Conservation (phyloP, 2,888 invertebrate species). For the Raillietiella orientalis region DNA sequence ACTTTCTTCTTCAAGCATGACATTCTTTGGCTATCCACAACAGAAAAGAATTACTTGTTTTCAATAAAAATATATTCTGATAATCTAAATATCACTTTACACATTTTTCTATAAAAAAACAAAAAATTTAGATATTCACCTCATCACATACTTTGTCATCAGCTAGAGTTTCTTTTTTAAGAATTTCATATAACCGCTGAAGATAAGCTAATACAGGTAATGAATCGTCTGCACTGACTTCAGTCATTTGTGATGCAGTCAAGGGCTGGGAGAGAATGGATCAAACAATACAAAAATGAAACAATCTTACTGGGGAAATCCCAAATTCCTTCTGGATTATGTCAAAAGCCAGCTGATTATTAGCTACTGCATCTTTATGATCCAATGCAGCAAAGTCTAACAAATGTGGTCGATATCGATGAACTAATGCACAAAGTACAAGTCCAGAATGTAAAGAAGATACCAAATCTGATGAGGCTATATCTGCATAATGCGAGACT, state of each 20-base stretch:
- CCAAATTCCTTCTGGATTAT: conserved; percentile 53
- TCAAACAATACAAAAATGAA: conserved; percentile 1
- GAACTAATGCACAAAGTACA: conserved; percentile 35
- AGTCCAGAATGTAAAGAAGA: conserved; percentile 30
- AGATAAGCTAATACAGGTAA: conserved; percentile 3
- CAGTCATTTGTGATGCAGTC: too few relatives aligned
- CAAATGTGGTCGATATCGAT: conserved; percentile 64
- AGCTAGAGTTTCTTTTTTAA: too few relatives aligned
- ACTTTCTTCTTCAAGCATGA: too few relatives aligned
- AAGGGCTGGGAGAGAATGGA: conserved; percentile 1
- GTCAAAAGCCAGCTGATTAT: conserved; percentile 54
- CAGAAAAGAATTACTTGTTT: too few relatives aligned
- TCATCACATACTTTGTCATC: too few relatives aligned
- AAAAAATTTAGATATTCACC: too few relatives aligned
- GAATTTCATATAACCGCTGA: not conserved
- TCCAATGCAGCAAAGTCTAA: conserved; percentile 34
- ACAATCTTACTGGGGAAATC: conserved; percentile 19
- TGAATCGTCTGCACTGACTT: conserved; percentile 2
- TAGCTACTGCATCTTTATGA: conserved; percentile 25
- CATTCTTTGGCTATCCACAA: too few relatives aligned
- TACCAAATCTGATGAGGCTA: conserved; percentile 21
- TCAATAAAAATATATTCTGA: too few relatives aligned
- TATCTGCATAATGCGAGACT: conserved; percentile 23
- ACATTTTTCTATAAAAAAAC: too few relatives aligned
- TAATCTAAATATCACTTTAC: too few relatives aligned